phyloP scores from a whole-genome alignment of 2,888 invertebrate genomes.

The Zaprionus obscuricornis region DNA sequence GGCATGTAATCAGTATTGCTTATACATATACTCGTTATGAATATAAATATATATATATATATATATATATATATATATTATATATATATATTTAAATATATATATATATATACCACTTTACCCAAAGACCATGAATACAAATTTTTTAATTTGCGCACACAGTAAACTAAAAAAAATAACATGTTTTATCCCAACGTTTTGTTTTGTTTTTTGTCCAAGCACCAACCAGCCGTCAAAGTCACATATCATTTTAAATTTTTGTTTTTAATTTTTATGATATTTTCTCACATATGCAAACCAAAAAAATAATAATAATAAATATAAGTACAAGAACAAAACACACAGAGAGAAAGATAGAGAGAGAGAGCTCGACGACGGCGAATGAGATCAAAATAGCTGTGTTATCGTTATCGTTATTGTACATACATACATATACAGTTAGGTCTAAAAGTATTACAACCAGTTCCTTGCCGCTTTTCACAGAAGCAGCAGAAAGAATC shows the following conservation, averaged over 20 bases:
- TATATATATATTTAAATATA: background rate
- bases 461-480: constrained; percentile 35
- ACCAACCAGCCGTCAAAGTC: constrained; percentile 77
- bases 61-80: constrained; percentile 15
- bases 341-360: constrained; percentile 44
- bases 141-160: constrained; percentile 74
- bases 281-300: constrained; percentile 9
- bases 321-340: constrained; percentile 32
- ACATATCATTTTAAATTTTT: constrained; percentile 24
- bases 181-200: constrained; percentile 61
- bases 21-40: too few species aligned
- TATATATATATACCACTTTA: constrained; percentile 79
- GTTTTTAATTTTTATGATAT: constrained; percentile 1
- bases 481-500: constrained; percentile 36
- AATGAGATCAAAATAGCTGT: constrained; percentile 20
- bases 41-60: constrained; percentile 16
- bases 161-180: constrained; percentile 58
- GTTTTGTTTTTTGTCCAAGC: constrained; percentile 68
- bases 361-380: constrained; percentile 35
- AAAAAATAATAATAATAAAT: constrained; percentile 26
- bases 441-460: constrained; percentile 8
- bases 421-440: constrained; percentile 37
- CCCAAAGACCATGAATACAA: constrained; percentile 81
- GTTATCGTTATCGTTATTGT: constrained; percentile 40
- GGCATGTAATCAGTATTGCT: too few species aligned